A percentile compares a stretch with the other conserved stretches of the same genome.
These are phyloP conservation scores for Lepidothrix coronata DNA, from an alignment of 2,113 vertebrate genomes.

Conservation along the genomic window DNA sequence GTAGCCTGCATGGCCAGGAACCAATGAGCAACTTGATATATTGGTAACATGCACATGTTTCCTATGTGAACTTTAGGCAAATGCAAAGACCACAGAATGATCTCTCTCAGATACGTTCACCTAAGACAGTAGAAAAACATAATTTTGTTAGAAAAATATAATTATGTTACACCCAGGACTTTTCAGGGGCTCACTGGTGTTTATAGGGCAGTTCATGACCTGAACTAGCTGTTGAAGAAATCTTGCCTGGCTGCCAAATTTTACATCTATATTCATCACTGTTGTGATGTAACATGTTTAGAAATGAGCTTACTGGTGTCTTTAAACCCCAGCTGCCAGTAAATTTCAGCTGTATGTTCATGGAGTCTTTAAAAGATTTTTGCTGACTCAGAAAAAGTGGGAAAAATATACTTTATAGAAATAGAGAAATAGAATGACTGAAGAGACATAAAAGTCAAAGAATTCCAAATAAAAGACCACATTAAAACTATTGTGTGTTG, in stretches of 20 bases:
- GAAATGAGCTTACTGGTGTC: not conserved
- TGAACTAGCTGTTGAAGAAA: not conserved
- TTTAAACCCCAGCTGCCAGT: not conserved
- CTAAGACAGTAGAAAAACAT: not conserved
- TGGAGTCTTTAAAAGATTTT: not conserved
- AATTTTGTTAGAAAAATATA: not conserved
- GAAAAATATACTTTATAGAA: not conserved
- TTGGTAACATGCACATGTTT: not conserved
- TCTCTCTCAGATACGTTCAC: not conserved
- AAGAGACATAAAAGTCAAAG: not conserved
- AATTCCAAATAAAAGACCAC: not conserved
- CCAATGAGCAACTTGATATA: not conserved
- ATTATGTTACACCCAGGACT: not conserved
- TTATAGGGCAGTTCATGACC: not conserved
- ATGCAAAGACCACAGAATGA: not conserved
- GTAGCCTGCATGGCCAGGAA: not conserved
- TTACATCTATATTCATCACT: not conserved
- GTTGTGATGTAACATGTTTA: not conserved
- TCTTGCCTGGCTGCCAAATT: not conserved
- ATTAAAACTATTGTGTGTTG: not conserved
- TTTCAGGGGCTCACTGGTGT: not conserved
- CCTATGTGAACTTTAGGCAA: not conserved
- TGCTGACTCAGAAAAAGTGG: not conserved
- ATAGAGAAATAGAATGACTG: fast-evolving
- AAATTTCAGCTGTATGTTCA: not conserved